Evolutionary conservation across 2,888 invertebrate genomes (phyloP), one percentile per base, ranked within the genome.

Genomic region (Campoletis raptor): DNA sequence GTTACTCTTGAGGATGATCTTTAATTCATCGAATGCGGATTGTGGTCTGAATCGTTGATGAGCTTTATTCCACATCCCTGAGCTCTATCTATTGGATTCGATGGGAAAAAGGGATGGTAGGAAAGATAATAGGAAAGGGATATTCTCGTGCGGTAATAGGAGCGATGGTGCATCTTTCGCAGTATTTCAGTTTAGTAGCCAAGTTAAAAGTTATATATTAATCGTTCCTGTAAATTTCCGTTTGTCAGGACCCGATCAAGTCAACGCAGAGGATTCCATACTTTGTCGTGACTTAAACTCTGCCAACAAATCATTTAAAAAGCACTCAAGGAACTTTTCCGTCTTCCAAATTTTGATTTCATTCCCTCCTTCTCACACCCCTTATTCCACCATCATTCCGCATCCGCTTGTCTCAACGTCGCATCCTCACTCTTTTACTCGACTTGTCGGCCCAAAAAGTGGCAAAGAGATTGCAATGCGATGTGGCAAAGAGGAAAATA

Each of bases 11-110:
- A 91, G 90, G 93, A 94, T 92, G 73, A 94, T 94, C 94, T 94
- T 94, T 94, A 94, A 94, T 94, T 94, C 94, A 94, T 93, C 93
- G 93, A 93, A 93, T 93, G 92, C 93, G 94, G 93, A 93, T 94
- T 93, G 93, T 92, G 92, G 94, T 90, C 91, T 94, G 94, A 94
- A 94, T 94, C 91, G 91, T 90, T 92, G 92, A 94, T 93, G 93
- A 94, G 93, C 92, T 93, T 93, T 93, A 94, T 93, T 94, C 93
- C 94, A 93, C 93, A 92, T 94, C 93, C 92, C 91, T 92, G 92
- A 92, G 92, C 91, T 91, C 91, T 90, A 94, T 92, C 93, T 93
- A 93, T 94, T 92, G 93, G 93, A 93, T 92, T 89, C 91, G 92
- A 93, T 93, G 88, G 85, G 87, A 79, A 85, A 36, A 57, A 64